Evolutionary conservation across 1,140 invertebrate genomes (phyloP), one percentile per base, ranked within the genome.

Genomic region (Leucophenga varia): DNA sequence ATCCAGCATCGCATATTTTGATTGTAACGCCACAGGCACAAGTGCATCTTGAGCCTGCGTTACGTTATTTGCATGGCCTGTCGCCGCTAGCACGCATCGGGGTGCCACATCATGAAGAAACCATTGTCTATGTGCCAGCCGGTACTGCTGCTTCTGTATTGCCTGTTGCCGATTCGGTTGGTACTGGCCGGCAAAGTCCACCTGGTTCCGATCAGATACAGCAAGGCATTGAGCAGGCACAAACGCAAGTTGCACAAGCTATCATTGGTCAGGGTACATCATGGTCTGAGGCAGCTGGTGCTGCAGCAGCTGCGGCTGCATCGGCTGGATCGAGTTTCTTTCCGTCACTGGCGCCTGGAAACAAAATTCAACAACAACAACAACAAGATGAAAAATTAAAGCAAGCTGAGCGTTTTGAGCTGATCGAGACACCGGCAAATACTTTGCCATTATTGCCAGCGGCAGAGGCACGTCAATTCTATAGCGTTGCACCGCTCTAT

Each of bases 11-110:
- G 54, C 70, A 72, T 17, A 67, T 73, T 51, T 57, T 73, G 17
- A 74, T 74, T 22, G 61, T 74, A 22, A 74, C 70, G 4, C 71
- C 71, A 12, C 69, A 74, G 52, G 71, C 71, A 0, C 71, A 74
- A 54, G 53, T 74, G 16, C 71, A 65, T 31, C 42, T 74, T 36
- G 64, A 73, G 47, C 64, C 71, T 12, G 59, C 71, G 1, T 34
- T 73, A 14, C 60, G 61, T 22, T 59, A 74, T 28, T 56, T 74
- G 28, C 71, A 74, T 31, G 64, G 65, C 16, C 36, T 74, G 17
- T 61, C 70, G n/a, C 69, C 69, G 1, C n/a, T 70, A 43, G 70
- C 64, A 2, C 69, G 70, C n/a, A 64, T 72, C 41, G 41, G 54
- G 1, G 39, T 54, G 1, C 64, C 70, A 2, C 39, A 45, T 35